Evolutionary conservation across 1,140 invertebrate species (phyloP), one percentile per base, ranked within the genome.

Genomic region (Papilio helenus): DNA sequence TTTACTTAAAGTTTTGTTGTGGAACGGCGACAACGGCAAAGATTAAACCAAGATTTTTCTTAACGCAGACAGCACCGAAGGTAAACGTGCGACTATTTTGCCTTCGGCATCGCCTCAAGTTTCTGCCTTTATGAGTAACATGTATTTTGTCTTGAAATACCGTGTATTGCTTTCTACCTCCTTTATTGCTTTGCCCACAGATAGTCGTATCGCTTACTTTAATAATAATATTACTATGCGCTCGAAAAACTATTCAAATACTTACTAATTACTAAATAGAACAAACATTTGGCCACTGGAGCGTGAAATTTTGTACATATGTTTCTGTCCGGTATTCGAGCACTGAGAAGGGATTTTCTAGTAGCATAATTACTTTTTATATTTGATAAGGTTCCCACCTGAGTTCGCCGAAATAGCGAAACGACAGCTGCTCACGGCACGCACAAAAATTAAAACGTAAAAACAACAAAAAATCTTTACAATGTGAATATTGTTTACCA

Each of bases 91-190:
- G 46, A 55, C 46, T 51, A 26, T 46, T n/a, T 73, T 4, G 23
- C 73, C 46, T n/a, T 23, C 16, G 73, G 73, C 49, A 9, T 10
- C 12, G 29, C 73, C 73, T 9, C 23, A 20, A 14, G 73, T 7
- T 18, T 82, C 73, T 71, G 26, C 29, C 42, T 46, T 44, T 71
- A 55, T 72, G 44, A 58, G 55, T 71, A 72, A 77, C 61, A 76
- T 20, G 5, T n/a, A 55, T 39, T 73, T 74, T 79, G 16, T 44
- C 7, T 29, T 55, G 29, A 76, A 39, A 76, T 39, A 58, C 58
- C 29, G 49, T 20, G 49, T 39, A 34, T 58, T 58, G 14, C 73
- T 29, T 23, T 55, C 46, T 9, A 12, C 39, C 3, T 12, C 7
- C 42, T 73, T 49, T 26, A 29, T 65, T 29, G 58, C 58, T 65